Conservation (phyloP, 2,797 vertebrate species). For the Phrynocephalus forsythii region DNA sequence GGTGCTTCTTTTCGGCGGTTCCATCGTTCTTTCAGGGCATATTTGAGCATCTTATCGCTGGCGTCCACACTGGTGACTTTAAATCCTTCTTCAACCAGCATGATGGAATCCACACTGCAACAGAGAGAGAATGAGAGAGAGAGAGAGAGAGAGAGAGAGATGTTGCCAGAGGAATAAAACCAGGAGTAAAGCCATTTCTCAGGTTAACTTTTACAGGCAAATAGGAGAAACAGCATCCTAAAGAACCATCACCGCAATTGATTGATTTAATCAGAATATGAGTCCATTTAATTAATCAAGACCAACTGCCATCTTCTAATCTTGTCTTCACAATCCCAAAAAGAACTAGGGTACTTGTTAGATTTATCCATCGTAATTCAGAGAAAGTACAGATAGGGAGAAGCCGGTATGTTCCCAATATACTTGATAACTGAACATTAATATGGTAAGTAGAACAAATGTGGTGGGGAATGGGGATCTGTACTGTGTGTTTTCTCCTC, state of each 20-base stretch:
- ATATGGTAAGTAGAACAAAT: neutral
- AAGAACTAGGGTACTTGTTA: neutral
- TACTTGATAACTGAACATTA: neutral
- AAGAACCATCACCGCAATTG: neutral
- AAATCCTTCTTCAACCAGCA: conserved; percentile 96
- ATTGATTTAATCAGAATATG: neutral
- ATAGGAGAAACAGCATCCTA: neutral
- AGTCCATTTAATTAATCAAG: neutral
- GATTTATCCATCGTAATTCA: neutral
- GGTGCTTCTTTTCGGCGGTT: conserved; percentile 89
- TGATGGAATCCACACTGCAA: conserved; percentile 94
- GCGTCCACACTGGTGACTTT: conserved; percentile 92
- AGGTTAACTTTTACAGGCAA: neutral
- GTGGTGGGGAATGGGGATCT: neutral
- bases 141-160: neutral
- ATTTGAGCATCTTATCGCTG: conserved; percentile 99
- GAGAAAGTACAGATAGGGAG: neutral
- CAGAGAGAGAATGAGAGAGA: neutral
- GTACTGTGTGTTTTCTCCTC: neutral
- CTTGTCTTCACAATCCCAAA: neutral
- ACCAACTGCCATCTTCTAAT: neutral
- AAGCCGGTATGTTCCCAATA: neutral
- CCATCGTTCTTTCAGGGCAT: conserved; percentile 94
- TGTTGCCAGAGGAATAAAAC: too few species aligned
- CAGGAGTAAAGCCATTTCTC: neutral